Conservation (phyloP, 2,888 invertebrate species). For the Eumerus sabulonum region DNA sequence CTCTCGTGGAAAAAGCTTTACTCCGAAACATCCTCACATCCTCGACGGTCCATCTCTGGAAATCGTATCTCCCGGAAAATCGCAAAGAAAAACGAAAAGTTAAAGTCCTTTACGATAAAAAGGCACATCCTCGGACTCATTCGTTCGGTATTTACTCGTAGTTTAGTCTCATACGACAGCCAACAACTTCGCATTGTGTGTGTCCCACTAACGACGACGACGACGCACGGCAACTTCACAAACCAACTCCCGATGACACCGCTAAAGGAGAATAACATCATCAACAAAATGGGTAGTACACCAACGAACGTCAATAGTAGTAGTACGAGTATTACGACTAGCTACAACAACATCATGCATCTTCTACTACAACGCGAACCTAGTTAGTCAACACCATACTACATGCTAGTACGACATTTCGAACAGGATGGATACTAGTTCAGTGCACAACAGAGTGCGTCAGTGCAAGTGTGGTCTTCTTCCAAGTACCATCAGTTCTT, state of each 20-base stretch:
- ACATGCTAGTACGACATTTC: constrained; percentile 69
- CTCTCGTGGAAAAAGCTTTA: constrained; percentile 74
- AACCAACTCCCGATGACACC: constrained; percentile 16
- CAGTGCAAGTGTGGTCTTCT: constrained; percentile 75
- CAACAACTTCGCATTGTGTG: constrained; percentile 58
- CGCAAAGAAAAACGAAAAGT: constrained; percentile 5
- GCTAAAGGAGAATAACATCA: constrained; percentile 40
- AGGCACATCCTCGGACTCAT: constrained; percentile 43
- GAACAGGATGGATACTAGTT: constrained; percentile 71
- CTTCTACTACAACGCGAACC: constrained; percentile 17
- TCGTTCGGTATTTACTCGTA: constrained; percentile 44
- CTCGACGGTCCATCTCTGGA: constrained; percentile 53
- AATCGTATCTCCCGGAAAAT: constrained; percentile 25
- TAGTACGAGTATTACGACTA: constrained; percentile 44
- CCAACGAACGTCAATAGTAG: constrained; percentile 60
- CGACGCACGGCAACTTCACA: constrained; percentile 41
- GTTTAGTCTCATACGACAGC: constrained; percentile 54
- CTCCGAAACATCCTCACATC: constrained; percentile 70
- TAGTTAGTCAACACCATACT: constrained; percentile 20
- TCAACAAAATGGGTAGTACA: constrained; percentile 44
- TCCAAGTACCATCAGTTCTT: constrained; percentile 66
- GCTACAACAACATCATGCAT: constrained; percentile 59
- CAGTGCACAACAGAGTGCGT: constrained; percentile 75
- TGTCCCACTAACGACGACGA: constrained; percentile 63
- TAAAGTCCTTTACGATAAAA: neutral